Conservation (phyloP, 1,140 invertebrate genomes). For the Thrips palmi region DNA sequence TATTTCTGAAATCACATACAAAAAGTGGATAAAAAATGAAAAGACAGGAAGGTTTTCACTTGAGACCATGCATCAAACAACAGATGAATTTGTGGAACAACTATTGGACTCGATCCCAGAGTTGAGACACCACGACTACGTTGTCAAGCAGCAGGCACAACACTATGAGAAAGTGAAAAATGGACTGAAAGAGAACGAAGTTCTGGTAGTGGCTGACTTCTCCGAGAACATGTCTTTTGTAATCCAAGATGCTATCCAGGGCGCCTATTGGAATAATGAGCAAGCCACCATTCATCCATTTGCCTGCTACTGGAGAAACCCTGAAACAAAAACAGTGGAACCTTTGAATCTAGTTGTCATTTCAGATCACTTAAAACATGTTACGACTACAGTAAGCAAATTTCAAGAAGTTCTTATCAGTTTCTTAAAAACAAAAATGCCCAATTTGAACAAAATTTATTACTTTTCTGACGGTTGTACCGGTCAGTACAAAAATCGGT, state of each 20-base stretch:
- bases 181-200: conserved; percentile 11
- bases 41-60: conserved; percentile 11
- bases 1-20: no score
- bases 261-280: conserved; percentile 18
- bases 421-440: no score
- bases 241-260: conserved; percentile 17
- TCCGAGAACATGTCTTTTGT: conserved; percentile 19
- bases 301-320: no score
- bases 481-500: no score
- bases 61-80: conserved; percentile 9
- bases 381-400: no score
- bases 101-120: conserved; percentile 10
- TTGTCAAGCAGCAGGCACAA: conserved; percentile 12
- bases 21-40: no score
- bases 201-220: conserved; percentile 17
- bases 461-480: no score
- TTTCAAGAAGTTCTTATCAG: no score
- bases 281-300: conserved; percentile 20
- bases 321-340: no score
- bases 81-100: conserved; percentile 13
- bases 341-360: no score
- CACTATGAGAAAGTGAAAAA: conserved; percentile 13
- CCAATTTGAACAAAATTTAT: no score
- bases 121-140: conserved; percentile 13
- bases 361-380: no score